phyloP scores from a whole-genome alignment of 2,888 invertebrate species.

The Eilema caniola region DNA sequence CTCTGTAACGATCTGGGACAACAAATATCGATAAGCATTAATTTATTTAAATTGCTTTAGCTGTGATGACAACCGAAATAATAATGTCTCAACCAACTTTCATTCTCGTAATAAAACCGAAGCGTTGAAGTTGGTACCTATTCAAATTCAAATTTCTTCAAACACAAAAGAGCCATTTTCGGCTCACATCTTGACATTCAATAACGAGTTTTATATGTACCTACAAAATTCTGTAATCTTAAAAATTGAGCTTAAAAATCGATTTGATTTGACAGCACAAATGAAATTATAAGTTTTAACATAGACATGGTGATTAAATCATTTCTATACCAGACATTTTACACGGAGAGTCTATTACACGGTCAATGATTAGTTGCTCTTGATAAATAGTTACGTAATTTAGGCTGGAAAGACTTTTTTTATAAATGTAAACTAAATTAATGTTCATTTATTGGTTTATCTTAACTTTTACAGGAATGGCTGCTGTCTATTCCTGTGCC shows the following conservation, averaged over 20 bases:
- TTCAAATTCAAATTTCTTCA: constrained; percentile 48
- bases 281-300: background rate
- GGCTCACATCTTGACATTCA: constrained; percentile 35
- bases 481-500: too few relatives aligned
- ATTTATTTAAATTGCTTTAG: constrained; percentile 41
- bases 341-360: background rate
- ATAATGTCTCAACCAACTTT: constrained; percentile 42
- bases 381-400: too few relatives aligned
- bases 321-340: background rate
- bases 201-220: constrained; percentile 36
- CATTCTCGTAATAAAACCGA: constrained; percentile 38
- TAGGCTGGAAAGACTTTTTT: too few relatives aligned
- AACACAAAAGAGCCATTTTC: constrained; percentile 48
- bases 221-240: constrained; percentile 36
- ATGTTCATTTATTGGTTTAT: too few relatives aligned
- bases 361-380: too few relatives aligned
- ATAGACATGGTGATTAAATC: background rate
- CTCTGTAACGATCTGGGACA: constrained; percentile 17
- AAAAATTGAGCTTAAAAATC: constrained; percentile 32
- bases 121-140: constrained; percentile 32
- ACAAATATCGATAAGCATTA: constrained; percentile 30
- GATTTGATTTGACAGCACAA: background rate
- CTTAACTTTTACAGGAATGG: too few relatives aligned
- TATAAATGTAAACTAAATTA: too few relatives aligned
- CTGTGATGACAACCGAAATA: constrained; percentile 36